phyloP scores from a whole-genome alignment of 2,797 vertebrate species.

The Chloroceryle inda region DNA sequence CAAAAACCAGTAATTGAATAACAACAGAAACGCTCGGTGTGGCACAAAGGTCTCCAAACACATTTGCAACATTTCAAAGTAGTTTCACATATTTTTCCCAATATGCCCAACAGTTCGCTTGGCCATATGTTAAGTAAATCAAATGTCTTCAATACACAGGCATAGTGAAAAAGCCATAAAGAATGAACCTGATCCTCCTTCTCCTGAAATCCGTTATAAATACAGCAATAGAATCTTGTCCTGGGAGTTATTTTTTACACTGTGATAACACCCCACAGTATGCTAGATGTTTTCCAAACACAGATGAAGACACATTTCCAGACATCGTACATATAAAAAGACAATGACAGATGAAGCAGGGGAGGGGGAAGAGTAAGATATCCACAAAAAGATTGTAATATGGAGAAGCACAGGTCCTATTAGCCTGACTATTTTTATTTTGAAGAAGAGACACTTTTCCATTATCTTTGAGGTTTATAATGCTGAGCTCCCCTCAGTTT shows the following conservation, averaged over 20 bases:
- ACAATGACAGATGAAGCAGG: conserved; percentile 69
- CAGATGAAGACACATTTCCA: conserved; percentile 66
- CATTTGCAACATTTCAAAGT: conserved; percentile 72
- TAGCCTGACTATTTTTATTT: not conserved
- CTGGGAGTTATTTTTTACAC: conserved; percentile 72
- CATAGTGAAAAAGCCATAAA: conserved; percentile 61
- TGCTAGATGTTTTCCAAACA: conserved; percentile 73
- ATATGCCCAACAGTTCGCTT: conserved; percentile 70
- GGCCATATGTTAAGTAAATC: conserved; percentile 74
- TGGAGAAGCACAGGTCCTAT: not conserved
- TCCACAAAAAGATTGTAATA: not conserved
- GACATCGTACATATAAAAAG: conserved; percentile 63
- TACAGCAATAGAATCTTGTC: conserved; percentile 65
- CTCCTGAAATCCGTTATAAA: conserved; percentile 62
- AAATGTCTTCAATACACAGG: conserved; percentile 62
- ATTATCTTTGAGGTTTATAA: not conserved
- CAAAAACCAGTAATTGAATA: conserved; percentile 43
- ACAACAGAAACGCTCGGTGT: conserved; percentile 2
- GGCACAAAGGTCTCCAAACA: conserved; percentile 70
- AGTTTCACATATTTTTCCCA: conserved; percentile 75
- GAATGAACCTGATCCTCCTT: conserved; percentile 64
- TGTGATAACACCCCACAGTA: conserved; percentile 69
- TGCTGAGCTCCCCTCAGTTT: not conserved
- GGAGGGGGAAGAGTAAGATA: not conserved
- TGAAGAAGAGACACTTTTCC: not conserved